A percentile compares a stretch with the other conserved stretches of the same genome.
phyloP scores from a whole-genome alignment of 35 echinoderm and acorn worm genomes.

The Stichopus chloronotus region DNA sequence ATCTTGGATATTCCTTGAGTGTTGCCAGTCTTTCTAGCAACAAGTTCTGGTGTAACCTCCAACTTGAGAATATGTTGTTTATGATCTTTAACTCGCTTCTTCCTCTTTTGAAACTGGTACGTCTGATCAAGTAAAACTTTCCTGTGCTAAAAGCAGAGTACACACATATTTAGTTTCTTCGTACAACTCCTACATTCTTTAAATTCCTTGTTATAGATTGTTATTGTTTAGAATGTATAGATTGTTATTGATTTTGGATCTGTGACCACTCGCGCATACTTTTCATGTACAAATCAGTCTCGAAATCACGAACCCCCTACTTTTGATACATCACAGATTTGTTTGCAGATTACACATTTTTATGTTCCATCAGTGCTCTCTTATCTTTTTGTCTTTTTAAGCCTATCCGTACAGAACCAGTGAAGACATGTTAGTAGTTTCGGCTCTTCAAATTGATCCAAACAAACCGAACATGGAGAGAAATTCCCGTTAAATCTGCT shows the following conservation, averaged over 20 bases:
- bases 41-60: background rate
- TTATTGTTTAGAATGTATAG: background rate
- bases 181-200: background rate
- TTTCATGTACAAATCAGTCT: slow-evolving; percentile 48
- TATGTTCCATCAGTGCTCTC: background rate
- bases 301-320: slow-evolving; percentile 7
- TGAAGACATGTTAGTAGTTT: slow-evolving; percentile 34
- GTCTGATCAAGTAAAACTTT: background rate
- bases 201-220: background rate
- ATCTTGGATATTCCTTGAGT: too few species aligned
- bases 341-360: background rate
- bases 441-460: slow-evolving; percentile 34
- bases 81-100: background rate
- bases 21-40: too few species aligned
- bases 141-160: background rate
- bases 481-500: background rate
- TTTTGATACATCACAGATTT: background rate
- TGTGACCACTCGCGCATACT: background rate
- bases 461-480: slow-evolving; percentile 20
- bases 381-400: background rate
- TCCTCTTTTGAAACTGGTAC: background rate
- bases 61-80: background rate
- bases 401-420: background rate
- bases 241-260: background rate
- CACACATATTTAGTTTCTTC: background rate